These are phyloP conservation scores for Abrostola tripartita DNA, from an alignment of 2,888 invertebrate species.

Conservation along the genomic window DNA sequence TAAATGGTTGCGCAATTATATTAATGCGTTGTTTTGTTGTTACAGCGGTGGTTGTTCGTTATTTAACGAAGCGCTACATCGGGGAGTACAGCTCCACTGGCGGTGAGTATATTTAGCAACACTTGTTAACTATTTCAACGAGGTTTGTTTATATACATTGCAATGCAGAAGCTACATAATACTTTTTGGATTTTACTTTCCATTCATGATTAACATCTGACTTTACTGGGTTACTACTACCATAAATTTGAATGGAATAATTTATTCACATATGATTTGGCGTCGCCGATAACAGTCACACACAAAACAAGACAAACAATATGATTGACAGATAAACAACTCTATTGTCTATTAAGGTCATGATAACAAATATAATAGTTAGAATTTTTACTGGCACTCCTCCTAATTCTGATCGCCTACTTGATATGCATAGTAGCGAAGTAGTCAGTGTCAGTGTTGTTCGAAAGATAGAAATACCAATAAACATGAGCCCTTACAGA, in stretches of 20 bases:
- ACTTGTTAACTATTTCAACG: slow-evolving; percentile 36
- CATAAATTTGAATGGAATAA: slow-evolving; percentile 1
- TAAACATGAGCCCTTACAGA: slow-evolving; percentile 72
- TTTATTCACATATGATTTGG: not conserved
- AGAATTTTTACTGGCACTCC: slow-evolving; percentile 49
- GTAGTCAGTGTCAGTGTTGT: slow-evolving; percentile 56
- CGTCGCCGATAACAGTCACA: slow-evolving; percentile 4
- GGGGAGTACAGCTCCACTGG: slow-evolving; percentile 94
- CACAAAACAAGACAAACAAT: slow-evolving; percentile 12
- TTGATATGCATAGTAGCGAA: slow-evolving; percentile 55
- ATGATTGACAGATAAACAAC: slow-evolving; percentile 45
- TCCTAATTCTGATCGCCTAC: slow-evolving; percentile 53
- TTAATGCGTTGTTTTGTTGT: slow-evolving; percentile 75
- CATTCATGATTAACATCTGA: slow-evolving; percentile 12
- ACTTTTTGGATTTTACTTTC: slow-evolving; percentile 27
- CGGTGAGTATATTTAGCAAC: slow-evolving; percentile 86
- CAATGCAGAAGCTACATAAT: slow-evolving; percentile 13
- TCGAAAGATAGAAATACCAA: slow-evolving; percentile 67
- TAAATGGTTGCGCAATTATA: slow-evolving; percentile 38
- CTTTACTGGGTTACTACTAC: slow-evolving; percentile 12
- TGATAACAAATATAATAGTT: slow-evolving; percentile 46
- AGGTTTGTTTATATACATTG: slow-evolving; percentile 33
- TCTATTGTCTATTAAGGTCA: slow-evolving; percentile 43
- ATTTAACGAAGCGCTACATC: slow-evolving; percentile 93
- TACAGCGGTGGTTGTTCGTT: slow-evolving; percentile 93